Conservation (phyloP, 2,113 vertebrate genomes). For the Mormoops blainvillei region DNA sequence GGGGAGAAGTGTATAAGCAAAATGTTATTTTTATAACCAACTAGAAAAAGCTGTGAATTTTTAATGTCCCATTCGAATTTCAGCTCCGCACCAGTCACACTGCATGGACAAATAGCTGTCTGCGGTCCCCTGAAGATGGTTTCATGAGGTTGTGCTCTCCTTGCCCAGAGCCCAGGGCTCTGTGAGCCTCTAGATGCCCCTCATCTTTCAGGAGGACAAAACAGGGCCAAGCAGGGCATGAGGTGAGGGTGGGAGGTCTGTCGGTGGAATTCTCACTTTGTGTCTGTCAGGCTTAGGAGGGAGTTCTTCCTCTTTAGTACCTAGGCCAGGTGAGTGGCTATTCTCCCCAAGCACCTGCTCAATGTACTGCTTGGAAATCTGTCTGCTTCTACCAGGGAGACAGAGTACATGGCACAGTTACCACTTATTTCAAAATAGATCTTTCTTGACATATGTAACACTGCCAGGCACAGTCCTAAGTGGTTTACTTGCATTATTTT, state of each 20-base stretch:
- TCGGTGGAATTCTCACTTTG: accelerated
- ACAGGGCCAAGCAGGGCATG: background rate
- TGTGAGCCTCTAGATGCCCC: background rate
- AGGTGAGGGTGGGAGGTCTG: background rate
- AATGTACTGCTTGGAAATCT: background rate
- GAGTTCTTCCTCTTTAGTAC: background rate
- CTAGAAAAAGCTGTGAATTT: slow-evolving; percentile 10
- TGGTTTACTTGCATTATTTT: background rate
- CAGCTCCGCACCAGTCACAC: background rate
- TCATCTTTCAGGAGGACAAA: background rate
- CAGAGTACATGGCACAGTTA: background rate
- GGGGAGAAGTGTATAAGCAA: background rate
- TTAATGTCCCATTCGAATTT: background rate
- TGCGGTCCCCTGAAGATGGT: accelerated
- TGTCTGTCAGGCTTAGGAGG: too few relatives aligned
- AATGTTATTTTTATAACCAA: slow-evolving; percentile 48
- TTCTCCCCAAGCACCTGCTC: background rate
- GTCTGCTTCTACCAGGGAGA: background rate
- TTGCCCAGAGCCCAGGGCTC: background rate
- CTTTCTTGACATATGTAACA: background rate
- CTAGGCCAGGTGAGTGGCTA: background rate
- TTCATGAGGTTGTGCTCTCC: background rate
- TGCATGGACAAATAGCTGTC: background rate
- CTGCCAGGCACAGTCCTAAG: background rate
- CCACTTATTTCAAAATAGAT: background rate